Evolutionary conservation across 2,797 vertebrate genomes (phyloP).

Genomic region (Pitangus sulphuratus): DNA sequence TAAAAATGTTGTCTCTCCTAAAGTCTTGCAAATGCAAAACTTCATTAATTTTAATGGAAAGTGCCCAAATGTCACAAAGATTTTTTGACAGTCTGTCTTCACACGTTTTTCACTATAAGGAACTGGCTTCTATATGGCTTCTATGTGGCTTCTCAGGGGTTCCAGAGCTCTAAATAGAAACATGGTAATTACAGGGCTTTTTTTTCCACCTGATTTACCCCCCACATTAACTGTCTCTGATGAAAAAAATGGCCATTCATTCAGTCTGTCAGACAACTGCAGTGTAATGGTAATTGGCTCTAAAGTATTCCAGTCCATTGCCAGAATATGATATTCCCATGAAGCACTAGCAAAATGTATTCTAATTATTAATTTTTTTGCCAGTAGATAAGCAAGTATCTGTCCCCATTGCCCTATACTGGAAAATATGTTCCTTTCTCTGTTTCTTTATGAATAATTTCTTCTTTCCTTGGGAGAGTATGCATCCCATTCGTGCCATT

Average conservation of each 20-base stretch:
- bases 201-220: background rate
- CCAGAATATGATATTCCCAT: background rate
- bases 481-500: background rate
- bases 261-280: background rate
- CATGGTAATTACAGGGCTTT: background rate
- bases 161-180: background rate
- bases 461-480: background rate
- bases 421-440: background rate
- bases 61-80: background rate
- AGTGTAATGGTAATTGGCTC: background rate
- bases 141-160: background rate
- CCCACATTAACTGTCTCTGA: background rate
- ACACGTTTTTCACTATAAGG: background rate
- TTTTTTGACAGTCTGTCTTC: background rate
- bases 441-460: background rate
- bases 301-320: background rate
- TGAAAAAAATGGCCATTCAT: background rate
- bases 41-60: background rate
- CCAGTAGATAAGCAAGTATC: background rate
- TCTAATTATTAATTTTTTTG: background rate
- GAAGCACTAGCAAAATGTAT: background rate
- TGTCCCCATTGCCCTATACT: background rate
- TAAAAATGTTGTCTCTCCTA: background rate
- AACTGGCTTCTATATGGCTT: background rate
- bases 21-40: background rate